Base-by-base conservation (phyloP, 35 echinoderm and acorn worm genomes). In the Heliocidaris erythrogramma region DNA sequence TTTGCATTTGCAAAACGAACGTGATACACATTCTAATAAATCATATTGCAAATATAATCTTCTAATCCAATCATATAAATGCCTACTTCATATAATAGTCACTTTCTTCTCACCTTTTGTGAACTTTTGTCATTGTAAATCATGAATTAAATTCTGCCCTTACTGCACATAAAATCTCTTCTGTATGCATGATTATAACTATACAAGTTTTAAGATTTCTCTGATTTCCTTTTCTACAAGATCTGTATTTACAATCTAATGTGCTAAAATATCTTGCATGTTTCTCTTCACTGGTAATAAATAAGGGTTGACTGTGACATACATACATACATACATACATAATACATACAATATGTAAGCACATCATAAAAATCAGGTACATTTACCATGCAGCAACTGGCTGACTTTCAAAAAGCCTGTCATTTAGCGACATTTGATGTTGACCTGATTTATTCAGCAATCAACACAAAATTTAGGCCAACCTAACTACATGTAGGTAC, bases 41-140 rank as follows among this genome's bases (percentile, higher is more conserved):
- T 85, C 78, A 92, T 92, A 95, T 93, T 94, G 86, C 86, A 92
- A 92, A 92, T 92, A 92, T 92, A 92, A 59, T 91, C 13, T n/a
- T 89, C 87, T 89, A 89, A 89, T 78, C 65, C 7, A 78, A 78
- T n/a, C 65, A 78, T 78, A 78, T 78, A 78, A 16, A 71, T 71
- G 17, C 18, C 65, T 78, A 78, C 65, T 24, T 78, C 65, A 27
- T 78, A 78, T 78, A 78, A 78, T 78, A n/a, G n/a, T 78, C 65
- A 78, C 27, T 78, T 8, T 78, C 17, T n/a, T 78, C 65, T 71
- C 24, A n/a, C 65, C 17, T 78, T 7, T 78, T 7, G 0, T 78
- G 65, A 78, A 78, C 65, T 78, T 78, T 78, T 78, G 65, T 78
- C 65, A 78, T 78, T 27, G 65, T 78, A 78, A 78, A 78, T 24